Conservation (phyloP, 2,797 vertebrate species). For the Chelon labrosus region DNA sequence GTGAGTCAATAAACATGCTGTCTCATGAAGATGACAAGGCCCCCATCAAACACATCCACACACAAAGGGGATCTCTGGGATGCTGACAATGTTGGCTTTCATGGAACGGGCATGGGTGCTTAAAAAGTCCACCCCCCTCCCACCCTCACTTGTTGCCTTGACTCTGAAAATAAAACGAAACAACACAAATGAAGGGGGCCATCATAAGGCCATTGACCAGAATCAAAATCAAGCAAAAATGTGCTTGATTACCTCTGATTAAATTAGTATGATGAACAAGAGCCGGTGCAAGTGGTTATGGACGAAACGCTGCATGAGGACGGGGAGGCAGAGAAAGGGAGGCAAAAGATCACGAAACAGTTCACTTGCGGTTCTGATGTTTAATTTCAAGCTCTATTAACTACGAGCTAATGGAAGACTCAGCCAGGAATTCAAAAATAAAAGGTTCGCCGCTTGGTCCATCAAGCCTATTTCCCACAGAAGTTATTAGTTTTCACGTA, state of each 20-base stretch:
- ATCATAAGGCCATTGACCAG: constrained; percentile 53
- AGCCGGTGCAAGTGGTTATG: not conserved
- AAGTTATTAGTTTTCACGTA: constrained; percentile 57
- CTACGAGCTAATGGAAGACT: constrained; percentile 56
- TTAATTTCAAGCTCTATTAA: constrained; percentile 81
- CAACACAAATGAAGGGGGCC: constrained; percentile 57
- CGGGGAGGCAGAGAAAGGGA: constrained; percentile 7
- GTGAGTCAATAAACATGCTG: constrained; percentile 80
- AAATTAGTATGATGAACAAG: constrained; percentile 33
- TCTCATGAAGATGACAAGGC: constrained; percentile 79
- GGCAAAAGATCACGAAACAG: constrained; percentile 49
- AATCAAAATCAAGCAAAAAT: constrained; percentile 57
- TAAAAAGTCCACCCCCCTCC: constrained; percentile 67
- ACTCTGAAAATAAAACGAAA: constrained; percentile 73
- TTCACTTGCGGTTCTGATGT: constrained; percentile 53
- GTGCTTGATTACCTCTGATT: constrained; percentile 52
- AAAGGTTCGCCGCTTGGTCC: constrained; percentile 59
- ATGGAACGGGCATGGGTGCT: constrained; percentile 68
- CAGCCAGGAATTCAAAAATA: constrained; percentile 53
- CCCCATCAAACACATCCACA: constrained; percentile 75
- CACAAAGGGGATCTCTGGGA: constrained; percentile 83
- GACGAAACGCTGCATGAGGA: constrained; percentile 20
- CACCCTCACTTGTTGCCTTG: constrained; percentile 74
- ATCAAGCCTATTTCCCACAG: constrained; percentile 51
- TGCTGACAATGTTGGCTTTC: constrained; percentile 82